phyloP scores from a whole-genome alignment of 1,140 invertebrate genomes.

The Drosophila lacertosa region DNA sequence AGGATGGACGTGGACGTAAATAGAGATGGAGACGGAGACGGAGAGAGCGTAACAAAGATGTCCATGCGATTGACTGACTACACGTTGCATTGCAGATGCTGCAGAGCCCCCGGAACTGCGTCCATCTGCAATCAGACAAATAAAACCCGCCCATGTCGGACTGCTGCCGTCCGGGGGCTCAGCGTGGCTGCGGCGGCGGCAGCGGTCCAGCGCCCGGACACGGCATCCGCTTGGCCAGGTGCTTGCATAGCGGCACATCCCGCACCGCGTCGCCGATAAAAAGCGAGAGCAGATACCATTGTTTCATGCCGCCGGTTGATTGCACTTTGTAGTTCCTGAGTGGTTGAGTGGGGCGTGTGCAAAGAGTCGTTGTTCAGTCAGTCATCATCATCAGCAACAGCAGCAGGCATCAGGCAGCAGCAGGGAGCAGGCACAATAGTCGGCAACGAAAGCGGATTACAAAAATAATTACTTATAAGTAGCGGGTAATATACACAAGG shows the following conservation, averaged over 20 bases:
- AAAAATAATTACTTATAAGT: conserved; percentile 83
- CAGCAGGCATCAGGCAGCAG: conserved; percentile 7
- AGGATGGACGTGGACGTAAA: conserved; percentile 13
- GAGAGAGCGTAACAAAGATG: conserved; percentile 60
- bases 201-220: conserved; percentile 79
- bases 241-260: conserved; percentile 90
- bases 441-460: conserved; percentile 75
- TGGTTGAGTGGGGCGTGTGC: conserved; percentile 30
- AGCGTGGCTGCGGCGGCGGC: conserved; percentile 75
- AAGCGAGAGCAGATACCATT: conserved; percentile 92
- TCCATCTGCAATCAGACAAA: conserved; percentile 3
- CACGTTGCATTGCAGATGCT: conserved; percentile 27
- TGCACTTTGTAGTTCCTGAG: conserved; percentile 90
- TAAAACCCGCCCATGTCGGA: conserved; percentile 30
- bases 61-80: conserved; percentile 65
- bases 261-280: conserved; percentile 92
- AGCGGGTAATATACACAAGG: conserved; percentile 62
- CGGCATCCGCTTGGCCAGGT: conserved; percentile 88
- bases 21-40: conserved; percentile 27
- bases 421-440: conserved; percentile 35
- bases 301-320: conserved; percentile 88
- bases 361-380: conserved; percentile 25
- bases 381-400: conserved; percentile 24
- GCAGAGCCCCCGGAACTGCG: conserved; percentile 16
- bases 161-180: conserved; percentile 25